These are phyloP conservation scores for Hemiprocne comata DNA, from an alignment of 2,113 vertebrate genomes.

Conservation along the genomic window DNA sequence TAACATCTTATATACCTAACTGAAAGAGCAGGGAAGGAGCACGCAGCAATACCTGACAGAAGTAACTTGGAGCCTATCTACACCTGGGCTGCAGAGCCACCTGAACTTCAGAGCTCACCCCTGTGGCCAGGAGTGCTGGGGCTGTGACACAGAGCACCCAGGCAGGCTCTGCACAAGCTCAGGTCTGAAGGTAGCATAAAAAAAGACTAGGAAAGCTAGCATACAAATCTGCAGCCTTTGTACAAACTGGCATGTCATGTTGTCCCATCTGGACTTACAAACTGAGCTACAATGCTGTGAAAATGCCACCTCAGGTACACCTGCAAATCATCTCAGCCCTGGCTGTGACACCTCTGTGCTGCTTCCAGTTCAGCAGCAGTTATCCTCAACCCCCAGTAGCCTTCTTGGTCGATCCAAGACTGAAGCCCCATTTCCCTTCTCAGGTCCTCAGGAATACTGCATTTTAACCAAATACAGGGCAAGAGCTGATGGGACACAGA, in stretches of 20 bases:
- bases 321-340: background rate
- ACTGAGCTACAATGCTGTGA: background rate
- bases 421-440: background rate
- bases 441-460: background rate
- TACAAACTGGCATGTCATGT: too few species aligned
- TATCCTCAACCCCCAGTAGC: background rate
- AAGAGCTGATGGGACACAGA: background rate
- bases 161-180: background rate
- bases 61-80: background rate
- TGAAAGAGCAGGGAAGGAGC: background rate
- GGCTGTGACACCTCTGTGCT: background rate
- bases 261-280: background rate
- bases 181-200: background rate
- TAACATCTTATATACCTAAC: background rate
- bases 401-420: background rate
- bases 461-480: background rate
- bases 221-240: background rate
- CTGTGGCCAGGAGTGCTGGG: background rate
- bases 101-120: background rate
- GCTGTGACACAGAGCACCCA: background rate
- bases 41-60: background rate
- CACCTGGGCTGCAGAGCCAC: background rate
- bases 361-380: background rate
- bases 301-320: background rate
- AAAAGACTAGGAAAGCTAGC: background rate